Percentiles rank a stretch among this genome's conserved stretches.
phyloP scores from a whole-genome alignment of 2,797 vertebrate species.

The Pseudochaenichthys georgianus region DNA sequence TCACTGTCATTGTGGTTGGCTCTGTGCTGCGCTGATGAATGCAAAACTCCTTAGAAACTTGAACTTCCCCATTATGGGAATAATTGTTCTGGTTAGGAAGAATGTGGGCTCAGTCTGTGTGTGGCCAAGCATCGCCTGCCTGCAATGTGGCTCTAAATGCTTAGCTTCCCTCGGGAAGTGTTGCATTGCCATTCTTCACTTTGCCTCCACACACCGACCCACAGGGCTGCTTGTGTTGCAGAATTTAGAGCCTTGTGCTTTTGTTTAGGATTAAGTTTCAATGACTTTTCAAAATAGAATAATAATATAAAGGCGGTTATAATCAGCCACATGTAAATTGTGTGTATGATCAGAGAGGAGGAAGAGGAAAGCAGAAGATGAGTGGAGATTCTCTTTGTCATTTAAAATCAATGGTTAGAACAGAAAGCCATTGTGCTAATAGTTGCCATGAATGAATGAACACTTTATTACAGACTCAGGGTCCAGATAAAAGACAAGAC shows the following conservation, averaged over 20 bases:
- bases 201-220: slow-evolving; percentile 37
- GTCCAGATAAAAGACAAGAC: too few relatives aligned
- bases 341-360: background rate
- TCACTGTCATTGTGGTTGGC: slow-evolving; percentile 69
- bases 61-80: slow-evolving; percentile 63
- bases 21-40: slow-evolving; percentile 45
- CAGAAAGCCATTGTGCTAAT: slow-evolving; percentile 26
- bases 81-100: slow-evolving; percentile 70
- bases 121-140: slow-evolving; percentile 64
- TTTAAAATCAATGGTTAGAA: slow-evolving; percentile 32
- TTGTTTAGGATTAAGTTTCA: slow-evolving; percentile 35
- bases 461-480: too few relatives aligned
- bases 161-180: slow-evolving; percentile 55
- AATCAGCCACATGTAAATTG: slow-evolving; percentile 17
- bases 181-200: slow-evolving; percentile 52
- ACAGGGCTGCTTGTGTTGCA: slow-evolving; percentile 25
- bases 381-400: slow-evolving; percentile 22
- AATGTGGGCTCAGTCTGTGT: slow-evolving; percentile 68
- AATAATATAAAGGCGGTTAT: slow-evolving; percentile 7
- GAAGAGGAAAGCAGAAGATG: slow-evolving; percentile 12
- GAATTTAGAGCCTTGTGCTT: slow-evolving; percentile 2
- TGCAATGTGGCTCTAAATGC: slow-evolving; percentile 62
- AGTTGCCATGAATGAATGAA: background rate
- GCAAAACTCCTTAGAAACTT: slow-evolving; percentile 59
- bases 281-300: slow-evolving; percentile 29